Evolutionary conservation across 2,113 vertebrate genomes (phyloP).

Genomic region (Tragulus kanchil): DNA sequence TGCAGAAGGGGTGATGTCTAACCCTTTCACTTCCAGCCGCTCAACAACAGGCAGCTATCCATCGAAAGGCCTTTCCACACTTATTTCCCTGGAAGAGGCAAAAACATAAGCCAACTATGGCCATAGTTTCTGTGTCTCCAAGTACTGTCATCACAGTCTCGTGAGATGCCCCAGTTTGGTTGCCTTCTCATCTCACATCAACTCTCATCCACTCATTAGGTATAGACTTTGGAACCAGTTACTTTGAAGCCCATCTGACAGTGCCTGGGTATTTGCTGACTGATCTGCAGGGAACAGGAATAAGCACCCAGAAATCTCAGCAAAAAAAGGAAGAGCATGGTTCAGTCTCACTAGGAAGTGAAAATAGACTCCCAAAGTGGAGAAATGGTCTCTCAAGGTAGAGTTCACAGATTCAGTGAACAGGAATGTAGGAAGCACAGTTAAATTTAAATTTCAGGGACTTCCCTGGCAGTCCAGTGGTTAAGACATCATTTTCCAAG

Average conservation of each 20-base stretch:
- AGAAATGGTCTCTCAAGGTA: not conserved
- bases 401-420: not conserved
- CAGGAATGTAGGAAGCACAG: constrained; percentile 15
- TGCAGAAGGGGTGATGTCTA: not conserved
- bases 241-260: not conserved
- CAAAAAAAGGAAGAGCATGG: not conserved
- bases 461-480: not conserved
- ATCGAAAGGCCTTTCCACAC: not conserved
- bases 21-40: not conserved
- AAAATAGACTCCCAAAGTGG: not conserved
- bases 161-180: not conserved
- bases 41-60: not conserved
- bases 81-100: not conserved
- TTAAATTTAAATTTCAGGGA: constrained; percentile 41
- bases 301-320: not conserved
- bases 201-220: not conserved
- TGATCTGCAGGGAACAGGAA: not conserved
- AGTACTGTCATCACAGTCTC: not conserved
- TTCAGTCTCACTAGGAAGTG: not conserved
- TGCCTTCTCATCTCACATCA: not conserved
- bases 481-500: not conserved
- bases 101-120: not conserved
- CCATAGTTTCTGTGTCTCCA: not conserved
- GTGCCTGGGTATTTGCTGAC: not conserved
- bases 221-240: not conserved